phyloP scores from a whole-genome alignment of 2,888 invertebrate genomes.

The Yponomeuta plumbellus region DNA sequence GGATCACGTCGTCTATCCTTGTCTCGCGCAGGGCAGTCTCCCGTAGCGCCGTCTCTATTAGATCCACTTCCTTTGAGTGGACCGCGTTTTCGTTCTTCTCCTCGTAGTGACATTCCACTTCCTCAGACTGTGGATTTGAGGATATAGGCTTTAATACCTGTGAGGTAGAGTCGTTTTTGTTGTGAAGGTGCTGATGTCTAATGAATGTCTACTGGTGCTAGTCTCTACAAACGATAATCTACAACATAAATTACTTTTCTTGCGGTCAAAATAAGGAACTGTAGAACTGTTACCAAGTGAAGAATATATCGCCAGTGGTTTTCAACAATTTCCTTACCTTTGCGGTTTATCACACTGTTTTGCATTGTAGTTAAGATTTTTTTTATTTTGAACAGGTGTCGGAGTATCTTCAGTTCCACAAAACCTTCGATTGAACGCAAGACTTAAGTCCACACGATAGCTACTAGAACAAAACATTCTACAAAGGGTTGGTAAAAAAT shows the following conservation, averaged over 20 bases:
- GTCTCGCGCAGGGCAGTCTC: constrained; percentile 75
- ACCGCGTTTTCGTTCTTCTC: constrained; percentile 65
- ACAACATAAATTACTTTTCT: neutral
- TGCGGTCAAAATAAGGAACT: neutral
- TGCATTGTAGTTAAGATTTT: too few species aligned
- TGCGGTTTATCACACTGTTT: too few species aligned
- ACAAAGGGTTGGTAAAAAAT: neutral
- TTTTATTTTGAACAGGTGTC: too few species aligned
- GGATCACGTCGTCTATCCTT: constrained; percentile 76
- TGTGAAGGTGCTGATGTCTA: neutral
- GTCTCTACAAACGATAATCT: neutral
- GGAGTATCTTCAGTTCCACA: too few species aligned
- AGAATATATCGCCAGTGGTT: too few species aligned
- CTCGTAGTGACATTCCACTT: constrained; percentile 69
- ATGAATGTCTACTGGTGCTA: neutral
- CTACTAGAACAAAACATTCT: neutral
- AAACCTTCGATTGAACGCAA: too few species aligned
- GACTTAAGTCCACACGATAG: too few species aligned
- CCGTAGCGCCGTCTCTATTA: constrained; percentile 40
- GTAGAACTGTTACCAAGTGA: too few species aligned
- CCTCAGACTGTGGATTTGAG: constrained; percentile 33
- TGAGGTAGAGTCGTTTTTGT: neutral
- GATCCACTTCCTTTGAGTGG: constrained; percentile 48
- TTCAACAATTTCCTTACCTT: too few species aligned
- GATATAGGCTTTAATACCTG: neutral